Percentiles rank a stretch among this genome's conserved stretches.
These are phyloP conservation scores for Crossocerus cetratus DNA, from an alignment of 2,888 invertebrate species.

Conservation along the genomic window DNA sequence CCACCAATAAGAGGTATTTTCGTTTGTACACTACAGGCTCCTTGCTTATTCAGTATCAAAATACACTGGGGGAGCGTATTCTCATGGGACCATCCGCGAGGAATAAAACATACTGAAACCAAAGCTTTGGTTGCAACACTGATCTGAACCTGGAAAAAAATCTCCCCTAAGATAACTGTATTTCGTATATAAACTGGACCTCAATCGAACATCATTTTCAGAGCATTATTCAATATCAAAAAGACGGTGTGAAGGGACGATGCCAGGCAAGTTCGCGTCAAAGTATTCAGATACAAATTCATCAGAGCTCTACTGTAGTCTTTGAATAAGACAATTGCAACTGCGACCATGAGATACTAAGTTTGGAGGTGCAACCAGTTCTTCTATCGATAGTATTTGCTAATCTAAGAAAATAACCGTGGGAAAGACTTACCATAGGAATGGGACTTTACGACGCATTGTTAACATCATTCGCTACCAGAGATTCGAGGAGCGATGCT, in stretches of 20 bases:
- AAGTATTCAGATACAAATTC: too few relatives aligned
- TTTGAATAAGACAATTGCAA: neutral
- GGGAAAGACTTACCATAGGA: conserved; percentile 35
- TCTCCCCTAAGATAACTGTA: conserved; percentile 45
- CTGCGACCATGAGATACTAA: neutral
- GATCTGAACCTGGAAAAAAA: conserved; percentile 53
- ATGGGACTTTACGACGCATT: conserved; percentile 51
- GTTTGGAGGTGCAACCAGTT: neutral
- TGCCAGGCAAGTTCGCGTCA: too few relatives aligned
- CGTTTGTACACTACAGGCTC: conserved; percentile 24
- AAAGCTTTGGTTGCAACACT: conserved; percentile 45
- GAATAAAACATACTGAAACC: conserved; percentile 55
- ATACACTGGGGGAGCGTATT: conserved; percentile 30
- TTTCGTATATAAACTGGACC: conserved; percentile 20
- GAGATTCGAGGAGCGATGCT: conserved; percentile 64
- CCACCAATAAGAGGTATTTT: conserved; percentile 24
- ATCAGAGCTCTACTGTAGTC: too few relatives aligned
- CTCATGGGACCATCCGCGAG: conserved; percentile 33
- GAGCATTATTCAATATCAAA: too few relatives aligned
- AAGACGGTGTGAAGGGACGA: too few relatives aligned
- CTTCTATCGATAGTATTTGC: conserved; percentile 1
- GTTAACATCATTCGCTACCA: conserved; percentile 51
- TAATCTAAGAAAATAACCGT: neutral
- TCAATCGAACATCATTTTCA: conserved; percentile 16
- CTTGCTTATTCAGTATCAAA: conserved; percentile 42